Base-by-base conservation (phyloP, 2,888 invertebrate species). In the Idaea aversata region DNA sequence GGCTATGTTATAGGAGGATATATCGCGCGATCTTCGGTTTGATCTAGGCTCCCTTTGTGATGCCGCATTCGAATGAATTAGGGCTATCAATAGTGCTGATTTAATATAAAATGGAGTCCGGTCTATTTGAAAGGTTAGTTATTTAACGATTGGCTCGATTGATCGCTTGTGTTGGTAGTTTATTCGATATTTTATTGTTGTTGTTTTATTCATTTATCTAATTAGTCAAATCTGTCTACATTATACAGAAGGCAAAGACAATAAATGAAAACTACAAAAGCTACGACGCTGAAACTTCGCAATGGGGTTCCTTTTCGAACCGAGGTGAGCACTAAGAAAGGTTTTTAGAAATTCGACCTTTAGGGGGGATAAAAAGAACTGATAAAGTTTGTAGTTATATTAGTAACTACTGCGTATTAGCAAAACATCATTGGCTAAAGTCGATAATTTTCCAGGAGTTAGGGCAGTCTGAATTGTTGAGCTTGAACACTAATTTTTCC, bases 41-140 rank as follows among this genome's bases (percentile, higher is more conserved):
- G 71, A 74, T 70, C 74, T 71, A 70, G 71, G 70, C 68, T 70
- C 72, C 66, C 77, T 77, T 77, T 77, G 75, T 75, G 66, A 70
- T 74, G 75, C 77, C 77, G 77, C 74, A 59, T 59, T 62, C 61
- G 61, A 59, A 59, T 70, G 62, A 47, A 63, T 67, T 68, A 75
- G 71, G 75, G 75, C 66, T 72, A 70, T 67, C 70, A 73, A 71
- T 58, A 65, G 36, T 10, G n/a, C 57, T 67, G 70, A 67, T 63
- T 67, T 68, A 67, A 34, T 63, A 57, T 47, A 61, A 61, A 58
- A 58, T 61, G 13, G 64, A 57, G 15, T 15, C 15, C 61, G 13
- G 61, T 61, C 6, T 16, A 15, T 38, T 25, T 47, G 47, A 47
- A 47, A 47, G 47, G 47, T 47, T 47, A 47, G 47, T 47, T 47